Base-by-base conservation (phyloP, 2,113 vertebrate species). In the Tretioscincus oriximinensis region DNA sequence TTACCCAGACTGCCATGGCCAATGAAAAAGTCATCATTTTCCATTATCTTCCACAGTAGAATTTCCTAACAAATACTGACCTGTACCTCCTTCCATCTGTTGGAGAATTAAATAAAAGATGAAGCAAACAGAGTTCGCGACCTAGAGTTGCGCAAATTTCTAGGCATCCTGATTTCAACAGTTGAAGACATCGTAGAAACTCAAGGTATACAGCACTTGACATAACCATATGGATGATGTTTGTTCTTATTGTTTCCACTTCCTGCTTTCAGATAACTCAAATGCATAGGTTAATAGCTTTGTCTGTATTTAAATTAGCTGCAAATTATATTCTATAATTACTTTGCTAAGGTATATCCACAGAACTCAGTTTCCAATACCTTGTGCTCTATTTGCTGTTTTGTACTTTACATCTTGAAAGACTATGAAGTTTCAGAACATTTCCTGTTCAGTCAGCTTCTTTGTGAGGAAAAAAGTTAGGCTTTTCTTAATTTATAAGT, bases 41-140 rank as follows among this genome's bases (percentile, higher is more conserved):
- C 54, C 77, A 80, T 87, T 86, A 83, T 80, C 87, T 64, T 91
- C 54, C 51, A 75, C 88, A 82, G 77, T 31, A 86, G 8, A 31
- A 79, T 77, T 91, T 91, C 83, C 86, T 91, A 81, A 91, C 83
- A 91, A 93, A 88, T 83, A 90, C 76, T 91, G 85, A 90, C 85
- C 77, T 64, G 77, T 78, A 89, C 87, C 80, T 85, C 80, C 86
- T 90, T 83, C 58, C 49, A n/a, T 87, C 80, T 90, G 78, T n/a
- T 78, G 86, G 45, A 64, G 61, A 87, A 86, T 87, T 89, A 88
- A 91, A 87, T 86, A 90, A 93, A 89, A 86, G 85, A 89, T 85
- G 78, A 92, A 87, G 83, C 83, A 24, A 72, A 73, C 31, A 85
- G 12, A 81, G 83, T 86, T 79, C 76, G 80, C 0, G 81, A 31